These are phyloP conservation scores for Podarcis siculus DNA, from an alignment of 2,797 vertebrate species.

Conservation along the genomic window DNA sequence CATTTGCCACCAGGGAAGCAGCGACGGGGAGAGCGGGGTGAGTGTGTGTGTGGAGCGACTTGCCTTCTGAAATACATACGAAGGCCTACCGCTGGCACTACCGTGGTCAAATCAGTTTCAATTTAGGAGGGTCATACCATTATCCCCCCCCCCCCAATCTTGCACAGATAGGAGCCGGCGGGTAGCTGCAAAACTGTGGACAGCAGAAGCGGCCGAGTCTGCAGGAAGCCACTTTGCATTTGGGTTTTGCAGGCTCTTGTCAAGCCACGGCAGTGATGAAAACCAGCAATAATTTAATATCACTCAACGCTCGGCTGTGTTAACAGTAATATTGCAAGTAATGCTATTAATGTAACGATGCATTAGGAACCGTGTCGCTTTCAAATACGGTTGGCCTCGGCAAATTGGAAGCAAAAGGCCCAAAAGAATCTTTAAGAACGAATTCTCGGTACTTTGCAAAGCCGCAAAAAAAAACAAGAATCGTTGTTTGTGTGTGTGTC, in stretches of 20 bases:
- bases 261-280: slow-evolving; percentile 58
- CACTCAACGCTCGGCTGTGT: slow-evolving; percentile 37
- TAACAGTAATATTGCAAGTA: slow-evolving; percentile 40
- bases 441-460: too few species aligned
- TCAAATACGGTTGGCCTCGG: slow-evolving; percentile 14
- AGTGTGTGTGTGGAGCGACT: not conserved
- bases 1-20: not conserved
- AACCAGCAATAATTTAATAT: slow-evolving; percentile 71
- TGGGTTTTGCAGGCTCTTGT: slow-evolving; percentile 63
- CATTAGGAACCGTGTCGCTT: slow-evolving; percentile 27
- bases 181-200: slow-evolving; percentile 52
- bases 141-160: slow-evolving; percentile 37
- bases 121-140: slow-evolving; percentile 55
- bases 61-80: slow-evolving; percentile 60
- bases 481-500: too few species aligned
- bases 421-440: not conserved
- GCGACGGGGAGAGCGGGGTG: slow-evolving; percentile 45
- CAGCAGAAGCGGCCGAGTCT: slow-evolving; percentile 45
- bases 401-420: slow-evolving; percentile 4
- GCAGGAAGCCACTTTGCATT: slow-evolving; percentile 66
- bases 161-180: slow-evolving; percentile 57
- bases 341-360: slow-evolving; percentile 4
- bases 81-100: slow-evolving; percentile 36
- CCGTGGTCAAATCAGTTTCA: slow-evolving; percentile 63
- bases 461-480: too few species aligned